These are phyloP conservation scores for Yponomeuta evonymella DNA, from an alignment of 2,888 invertebrate genomes.

Conservation along the genomic window DNA sequence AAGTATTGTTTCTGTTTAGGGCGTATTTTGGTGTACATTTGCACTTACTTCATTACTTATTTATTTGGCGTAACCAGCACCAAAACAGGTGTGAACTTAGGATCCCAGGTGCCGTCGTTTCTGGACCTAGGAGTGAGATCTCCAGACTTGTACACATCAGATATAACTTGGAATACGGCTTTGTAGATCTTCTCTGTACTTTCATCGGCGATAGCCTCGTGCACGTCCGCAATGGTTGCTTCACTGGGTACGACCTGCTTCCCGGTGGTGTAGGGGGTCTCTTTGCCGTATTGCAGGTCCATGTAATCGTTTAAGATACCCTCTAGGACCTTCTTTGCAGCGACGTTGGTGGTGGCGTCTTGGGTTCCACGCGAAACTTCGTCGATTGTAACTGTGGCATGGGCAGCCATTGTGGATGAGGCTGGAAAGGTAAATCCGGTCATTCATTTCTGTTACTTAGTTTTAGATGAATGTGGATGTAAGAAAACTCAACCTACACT, in stretches of 20 bases:
- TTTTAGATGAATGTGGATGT: neutral
- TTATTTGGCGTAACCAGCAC: slow-evolving; percentile 50
- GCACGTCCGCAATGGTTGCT: slow-evolving; percentile 44
- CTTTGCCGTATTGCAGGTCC: slow-evolving; percentile 57
- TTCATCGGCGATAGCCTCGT: slow-evolving; percentile 39
- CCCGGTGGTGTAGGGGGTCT: slow-evolving; percentile 62
- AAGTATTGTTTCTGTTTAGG: too few relatives aligned
- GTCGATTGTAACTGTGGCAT: slow-evolving; percentile 49
- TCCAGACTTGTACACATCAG: slow-evolving; percentile 48
- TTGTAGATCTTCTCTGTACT: slow-evolving; percentile 43
- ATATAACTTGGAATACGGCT: slow-evolving; percentile 51
- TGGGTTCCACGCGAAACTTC: slow-evolving; percentile 47
- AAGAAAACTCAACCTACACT: neutral
- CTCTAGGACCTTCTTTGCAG: slow-evolving; percentile 50
- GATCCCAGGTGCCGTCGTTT: slow-evolving; percentile 55
- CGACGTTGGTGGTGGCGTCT: slow-evolving; percentile 39
- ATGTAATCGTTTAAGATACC: slow-evolving; percentile 61
- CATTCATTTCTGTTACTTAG: neutral
- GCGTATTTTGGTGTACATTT: too few relatives aligned
- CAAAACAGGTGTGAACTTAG: slow-evolving; percentile 51
- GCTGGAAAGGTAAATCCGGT: neutral
- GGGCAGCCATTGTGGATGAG: slow-evolving; percentile 38
- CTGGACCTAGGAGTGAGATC: slow-evolving; percentile 45
- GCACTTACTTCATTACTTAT: neutral
- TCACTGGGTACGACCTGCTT: slow-evolving; percentile 51